Percentiles rank a stretch among this genome's conserved stretches.
Evolutionary conservation across 2,113 vertebrate species (phyloP).

Genomic region (Petrocephalus microphthalmus): DNA sequence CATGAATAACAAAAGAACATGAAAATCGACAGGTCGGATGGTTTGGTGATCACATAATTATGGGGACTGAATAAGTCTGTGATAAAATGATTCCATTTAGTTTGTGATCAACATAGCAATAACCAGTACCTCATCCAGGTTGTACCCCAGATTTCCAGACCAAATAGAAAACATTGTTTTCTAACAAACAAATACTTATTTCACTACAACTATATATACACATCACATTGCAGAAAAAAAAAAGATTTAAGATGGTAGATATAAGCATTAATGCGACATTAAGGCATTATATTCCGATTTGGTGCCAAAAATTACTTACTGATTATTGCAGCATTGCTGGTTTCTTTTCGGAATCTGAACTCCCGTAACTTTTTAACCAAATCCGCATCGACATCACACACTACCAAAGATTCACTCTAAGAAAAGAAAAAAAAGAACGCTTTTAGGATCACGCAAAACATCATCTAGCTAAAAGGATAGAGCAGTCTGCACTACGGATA

Average conservation of each 20-base stretch:
- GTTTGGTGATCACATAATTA: not conserved
- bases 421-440: constrained; percentile 15
- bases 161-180: not conserved
- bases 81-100: not conserved
- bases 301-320: constrained; percentile 68
- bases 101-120: not conserved
- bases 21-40: not conserved
- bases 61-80: not conserved
- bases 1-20: not conserved
- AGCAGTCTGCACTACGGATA: not conserved
- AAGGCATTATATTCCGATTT: not conserved
- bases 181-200: not conserved
- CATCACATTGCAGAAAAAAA: not conserved
- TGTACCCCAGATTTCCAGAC: not conserved
- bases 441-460: not conserved
- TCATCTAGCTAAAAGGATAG: not conserved
- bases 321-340: constrained; percentile 94
- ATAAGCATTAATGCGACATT: not conserved
- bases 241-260: not conserved
- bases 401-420: constrained; percentile 89
- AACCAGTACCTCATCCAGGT: not conserved
- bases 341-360: constrained; percentile 95
- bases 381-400: constrained; percentile 91
- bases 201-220: not conserved
- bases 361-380: constrained; percentile 84